Evolutionary conservation across 2,888 invertebrate species (phyloP).

Genomic region (Drosophila gaucha): DNA sequence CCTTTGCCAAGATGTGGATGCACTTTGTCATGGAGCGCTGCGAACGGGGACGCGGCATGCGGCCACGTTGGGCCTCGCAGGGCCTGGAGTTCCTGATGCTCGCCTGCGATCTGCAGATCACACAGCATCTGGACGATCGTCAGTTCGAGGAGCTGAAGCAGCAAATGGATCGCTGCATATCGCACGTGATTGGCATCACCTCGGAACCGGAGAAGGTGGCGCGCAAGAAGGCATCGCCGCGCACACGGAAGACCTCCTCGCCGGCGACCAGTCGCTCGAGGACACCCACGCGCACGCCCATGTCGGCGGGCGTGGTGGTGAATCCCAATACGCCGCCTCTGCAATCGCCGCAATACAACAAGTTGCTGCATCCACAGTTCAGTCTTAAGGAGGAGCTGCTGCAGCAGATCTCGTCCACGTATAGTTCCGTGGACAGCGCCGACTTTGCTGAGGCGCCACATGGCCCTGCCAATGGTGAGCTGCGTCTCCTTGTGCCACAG

Average conservation of each 20-base stretch:
- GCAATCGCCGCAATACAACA: conserved; percentile 81
- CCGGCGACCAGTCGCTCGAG: conserved; percentile 83
- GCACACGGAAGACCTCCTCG: conserved; percentile 84
- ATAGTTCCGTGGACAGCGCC: conserved; percentile 76
- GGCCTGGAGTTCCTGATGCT: conserved; percentile 94
- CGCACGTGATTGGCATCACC: conserved; percentile 92
- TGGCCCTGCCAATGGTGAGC: conserved; percentile 55
- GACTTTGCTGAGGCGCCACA: conserved; percentile 73
- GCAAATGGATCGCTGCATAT: conserved; percentile 93
- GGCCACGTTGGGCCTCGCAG: conserved; percentile 95
- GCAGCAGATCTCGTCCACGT: conserved; percentile 61
- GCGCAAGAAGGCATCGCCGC: conserved; percentile 84
- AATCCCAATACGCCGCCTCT: conserved; percentile 72
- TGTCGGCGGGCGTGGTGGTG: conserved; percentile 84
- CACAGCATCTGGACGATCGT: conserved; percentile 90
- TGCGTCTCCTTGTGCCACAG: conserved; percentile 82
- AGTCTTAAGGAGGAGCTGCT: conserved; percentile 84
- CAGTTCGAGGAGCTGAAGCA: conserved; percentile 92
- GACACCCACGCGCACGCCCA: conserved; percentile 84
- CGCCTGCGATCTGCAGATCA: conserved; percentile 93
- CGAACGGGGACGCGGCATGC: conserved; percentile 91
- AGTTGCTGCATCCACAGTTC: conserved; percentile 83
- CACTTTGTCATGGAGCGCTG: conserved; percentile 93
- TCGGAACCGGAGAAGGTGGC: conserved; percentile 84
- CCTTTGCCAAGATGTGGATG: conserved; percentile 95